Evolutionary conservation across 2,797 vertebrate genomes (phyloP).

Genomic region (Channallabes apus): DNA sequence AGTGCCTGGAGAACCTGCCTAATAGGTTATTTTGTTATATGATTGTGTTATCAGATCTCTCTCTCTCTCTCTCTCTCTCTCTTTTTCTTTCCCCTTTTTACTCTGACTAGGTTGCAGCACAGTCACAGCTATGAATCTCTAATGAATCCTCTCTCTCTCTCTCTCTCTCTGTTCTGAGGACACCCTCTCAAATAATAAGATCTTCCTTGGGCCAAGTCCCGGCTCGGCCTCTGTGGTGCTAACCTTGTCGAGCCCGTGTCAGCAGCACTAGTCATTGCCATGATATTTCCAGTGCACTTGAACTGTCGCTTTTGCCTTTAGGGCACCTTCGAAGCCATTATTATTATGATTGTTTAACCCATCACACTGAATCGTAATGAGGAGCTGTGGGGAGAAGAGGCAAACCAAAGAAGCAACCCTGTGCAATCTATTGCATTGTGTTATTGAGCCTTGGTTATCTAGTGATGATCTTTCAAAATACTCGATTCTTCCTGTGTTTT

Average conservation of each 20-base stretch:
- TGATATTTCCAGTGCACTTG: conserved; percentile 49
- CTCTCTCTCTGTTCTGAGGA: conserved; percentile 51
- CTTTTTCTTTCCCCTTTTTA: conserved; percentile 55
- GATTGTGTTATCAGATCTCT: conserved; percentile 66
- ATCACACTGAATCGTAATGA: conserved; percentile 27
- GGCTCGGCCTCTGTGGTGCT: conserved; percentile 43
- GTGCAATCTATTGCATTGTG: not conserved
- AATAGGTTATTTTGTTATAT: conserved; percentile 78
- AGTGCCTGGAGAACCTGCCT: conserved; percentile 72
- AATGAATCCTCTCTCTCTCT: conserved; percentile 64
- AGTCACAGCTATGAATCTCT: conserved; percentile 65
- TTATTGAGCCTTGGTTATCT: conserved; percentile 1
- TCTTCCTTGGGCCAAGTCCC: conserved; percentile 57
- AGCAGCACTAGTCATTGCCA: conserved; percentile 29
- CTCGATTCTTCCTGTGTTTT: conserved; percentile 27
- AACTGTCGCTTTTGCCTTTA: conserved; percentile 44
- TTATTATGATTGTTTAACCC: conserved; percentile 43
- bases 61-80: conserved; percentile 54
- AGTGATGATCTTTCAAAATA: conserved; percentile 16
- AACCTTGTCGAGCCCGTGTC: conserved; percentile 43
- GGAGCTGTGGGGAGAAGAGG: conserved; percentile 17
- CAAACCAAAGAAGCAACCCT: conserved; percentile 6
- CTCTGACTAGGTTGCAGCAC: conserved; percentile 59
- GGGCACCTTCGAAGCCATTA: conserved; percentile 41
- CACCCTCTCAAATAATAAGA: conserved; percentile 63